Evolutionary conservation across 2,797 vertebrate species (phyloP).

Genomic region (Anguilla marmorata): DNA sequence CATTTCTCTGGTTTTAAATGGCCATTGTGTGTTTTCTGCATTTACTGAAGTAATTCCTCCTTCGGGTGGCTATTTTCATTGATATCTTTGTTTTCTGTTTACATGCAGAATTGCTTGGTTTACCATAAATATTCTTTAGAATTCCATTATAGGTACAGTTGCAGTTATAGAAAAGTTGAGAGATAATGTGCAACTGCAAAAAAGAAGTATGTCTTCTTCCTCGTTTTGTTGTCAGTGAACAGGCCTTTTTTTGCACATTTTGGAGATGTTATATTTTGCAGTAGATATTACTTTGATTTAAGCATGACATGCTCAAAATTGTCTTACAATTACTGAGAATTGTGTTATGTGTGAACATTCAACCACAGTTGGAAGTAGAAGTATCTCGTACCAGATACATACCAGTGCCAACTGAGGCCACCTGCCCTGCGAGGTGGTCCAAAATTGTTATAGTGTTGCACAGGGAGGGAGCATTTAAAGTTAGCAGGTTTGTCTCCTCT

Average conservation of each 20-base stretch:
- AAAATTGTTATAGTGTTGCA: not conserved
- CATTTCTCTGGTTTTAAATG: not conserved
- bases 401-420: no score
- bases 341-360: not conserved
- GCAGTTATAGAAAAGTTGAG: not conserved
- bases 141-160: not conserved
- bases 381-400: no score
- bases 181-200: not conserved
- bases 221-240: not conserved
- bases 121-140: not conserved
- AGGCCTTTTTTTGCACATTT: not conserved
- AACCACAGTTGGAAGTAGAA: not conserved
- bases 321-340: not conserved
- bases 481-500: not conserved
- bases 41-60: not conserved
- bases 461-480: not conserved
- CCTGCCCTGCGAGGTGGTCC: not conserved
- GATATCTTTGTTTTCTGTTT: not conserved
- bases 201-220: not conserved
- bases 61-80: not conserved
- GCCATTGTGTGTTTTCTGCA: not conserved
- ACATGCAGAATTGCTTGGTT: not conserved
- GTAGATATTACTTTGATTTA: not conserved
- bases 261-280: not conserved
- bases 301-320: not conserved